Conservation (phyloP, 2,888 invertebrate species). For the Drosophila nr. perissopoda region DNA sequence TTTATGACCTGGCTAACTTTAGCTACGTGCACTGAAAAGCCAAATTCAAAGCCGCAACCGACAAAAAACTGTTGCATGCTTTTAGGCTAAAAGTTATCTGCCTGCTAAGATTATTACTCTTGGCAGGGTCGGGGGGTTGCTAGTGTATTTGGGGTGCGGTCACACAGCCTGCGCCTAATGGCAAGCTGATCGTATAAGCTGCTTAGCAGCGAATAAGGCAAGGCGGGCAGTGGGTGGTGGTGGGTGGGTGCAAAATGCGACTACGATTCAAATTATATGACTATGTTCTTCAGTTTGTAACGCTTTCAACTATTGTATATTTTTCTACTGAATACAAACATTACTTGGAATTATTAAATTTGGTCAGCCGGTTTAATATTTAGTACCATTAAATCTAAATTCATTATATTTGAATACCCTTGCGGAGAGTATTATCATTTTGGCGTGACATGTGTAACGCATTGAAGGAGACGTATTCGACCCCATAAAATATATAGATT, state of each 20-base stretch:
- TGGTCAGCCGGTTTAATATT: too few species aligned
- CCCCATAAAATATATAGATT: background rate
- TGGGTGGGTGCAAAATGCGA: conserved; percentile 16
- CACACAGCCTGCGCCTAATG: conserved; percentile 34
- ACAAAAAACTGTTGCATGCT: conserved; percentile 69
- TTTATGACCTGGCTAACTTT: conserved; percentile 77
- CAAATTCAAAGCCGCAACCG: conserved; percentile 7
- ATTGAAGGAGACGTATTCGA: too few species aligned
- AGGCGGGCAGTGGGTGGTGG: background rate
- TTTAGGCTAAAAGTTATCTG: conserved; percentile 68
- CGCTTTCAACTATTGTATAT: background rate
- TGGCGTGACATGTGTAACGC: background rate
- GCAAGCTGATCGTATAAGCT: conserved; percentile 56
- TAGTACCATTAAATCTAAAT: too few species aligned
- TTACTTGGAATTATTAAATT: background rate
- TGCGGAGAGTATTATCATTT: background rate
- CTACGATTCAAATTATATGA: conserved; percentile 13
- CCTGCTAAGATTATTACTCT: conserved; percentile 30
- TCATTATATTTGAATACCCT: background rate
- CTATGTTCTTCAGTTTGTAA: background rate
- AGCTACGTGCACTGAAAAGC: conserved; percentile 69
- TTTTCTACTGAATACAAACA: background rate
- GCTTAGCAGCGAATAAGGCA: conserved; percentile 32
- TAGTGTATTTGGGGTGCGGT: conserved; percentile 41
- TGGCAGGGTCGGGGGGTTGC: background rate